phyloP scores from a whole-genome alignment of 2,113 vertebrate genomes.

The Amphiprion percula region DNA sequence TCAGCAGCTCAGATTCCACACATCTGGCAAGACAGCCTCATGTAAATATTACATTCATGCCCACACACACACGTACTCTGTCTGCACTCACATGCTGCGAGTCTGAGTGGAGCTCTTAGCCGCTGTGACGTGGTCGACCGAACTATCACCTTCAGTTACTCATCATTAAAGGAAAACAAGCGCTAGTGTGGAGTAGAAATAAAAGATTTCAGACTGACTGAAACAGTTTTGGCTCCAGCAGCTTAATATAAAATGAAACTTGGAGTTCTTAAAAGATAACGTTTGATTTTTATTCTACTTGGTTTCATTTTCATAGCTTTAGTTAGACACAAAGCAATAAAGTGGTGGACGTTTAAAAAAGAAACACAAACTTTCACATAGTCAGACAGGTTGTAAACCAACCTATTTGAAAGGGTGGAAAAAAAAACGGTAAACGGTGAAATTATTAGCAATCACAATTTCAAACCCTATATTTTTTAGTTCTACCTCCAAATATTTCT shows the following conservation, averaged over 20 bases:
- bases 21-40: slow-evolving; percentile 40
- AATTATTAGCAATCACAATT: no score
- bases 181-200: not conserved
- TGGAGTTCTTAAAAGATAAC: not conserved
- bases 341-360: no score
- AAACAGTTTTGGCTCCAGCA: not conserved
- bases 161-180: slow-evolving; percentile 10
- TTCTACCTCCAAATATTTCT: no score
- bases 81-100: slow-evolving; percentile 1
- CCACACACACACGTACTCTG: slow-evolving; percentile 1
- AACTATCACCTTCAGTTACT: slow-evolving; percentile 27
- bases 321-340: no score
- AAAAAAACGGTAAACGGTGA: no score
- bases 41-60: slow-evolving; percentile 60
- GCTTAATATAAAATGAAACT: not conserved
- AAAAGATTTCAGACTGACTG: not conserved
- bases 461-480: no score
- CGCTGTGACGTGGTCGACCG: slow-evolving; percentile 16
- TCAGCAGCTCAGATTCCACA: slow-evolving; percentile 49
- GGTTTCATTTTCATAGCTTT: no score
- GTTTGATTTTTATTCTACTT: no score
- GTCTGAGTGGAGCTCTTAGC: slow-evolving; percentile 11
- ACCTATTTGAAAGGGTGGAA: no score
- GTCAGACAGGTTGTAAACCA: no score
- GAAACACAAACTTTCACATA: no score